Evolutionary conservation across 2,797 vertebrate species (phyloP), one percentile per base, ranked within the genome.

Genomic region (Tapirus indicus): DNA sequence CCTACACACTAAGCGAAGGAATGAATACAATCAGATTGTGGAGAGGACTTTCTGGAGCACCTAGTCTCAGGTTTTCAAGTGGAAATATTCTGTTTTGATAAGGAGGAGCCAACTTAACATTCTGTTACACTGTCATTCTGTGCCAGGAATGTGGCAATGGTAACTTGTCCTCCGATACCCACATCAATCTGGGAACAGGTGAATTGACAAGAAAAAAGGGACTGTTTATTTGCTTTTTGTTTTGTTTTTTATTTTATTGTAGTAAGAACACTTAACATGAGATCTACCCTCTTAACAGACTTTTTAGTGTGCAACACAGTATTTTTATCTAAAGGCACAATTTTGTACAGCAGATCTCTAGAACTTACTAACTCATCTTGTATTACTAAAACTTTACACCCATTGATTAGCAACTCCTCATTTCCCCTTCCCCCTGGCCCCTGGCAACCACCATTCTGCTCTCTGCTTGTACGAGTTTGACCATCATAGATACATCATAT

Each of bases 21-120:
- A 5, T 3, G 11, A 17, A 21, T 2, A 32, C 21, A 27, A 2
- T 32, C 56, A 56, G 8, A 54, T 1, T 21, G 0, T 49, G 7
- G 21, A 2, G 27, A 74, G 49, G 35, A 8, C 2, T 60, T 2
- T 54, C 56, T 74, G 32, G 17, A 6, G 10, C 1, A 21, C 38
- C 16, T 9, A 58, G 58, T 41, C 35, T 52, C 38, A 10, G 4
- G 25, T 58, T 66, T 88, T 32, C 49, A 88, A 44, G 49, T 12
- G 47, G n/a, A 62, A 82, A 66, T 38, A 4, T 44, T 69, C 29
- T 29, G 0, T 64, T 91, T 77, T 23, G 32, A 1, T 25, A 74
- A 68, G 75, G 1, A 62, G 4, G 47, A 58, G 27, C 6, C 35
- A 93, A 14, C 60, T 74, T 58, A 38, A 21, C 20, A 41, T 38